Evolutionary conservation across 35 echinoderm and acorn worm genomes (phyloP), one percentile per base, ranked within the genome.

Genomic region (Diadema setosum): DNA sequence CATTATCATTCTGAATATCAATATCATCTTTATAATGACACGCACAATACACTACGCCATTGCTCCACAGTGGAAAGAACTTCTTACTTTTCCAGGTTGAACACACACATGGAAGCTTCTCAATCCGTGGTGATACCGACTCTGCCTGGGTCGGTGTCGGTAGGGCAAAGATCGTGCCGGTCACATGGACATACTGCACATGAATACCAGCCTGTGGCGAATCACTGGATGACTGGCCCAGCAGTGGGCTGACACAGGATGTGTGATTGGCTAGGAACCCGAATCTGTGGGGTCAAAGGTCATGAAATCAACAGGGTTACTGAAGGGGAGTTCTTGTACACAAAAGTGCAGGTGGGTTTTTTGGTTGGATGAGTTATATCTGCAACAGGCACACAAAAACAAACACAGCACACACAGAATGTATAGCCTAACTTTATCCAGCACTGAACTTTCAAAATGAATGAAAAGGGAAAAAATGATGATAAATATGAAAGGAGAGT

Each of bases 261-360:
- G 94, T 92, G 34, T 85, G 63, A 39, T 91, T 82, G 29, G 34
- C 64, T 11, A 97, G 75, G 73, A 97, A 97, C 60, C 94, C 94
- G 87, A 93, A 97, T 44, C 94, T 97, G 52, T 4, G 20, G 40
- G n/a, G 73, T n/a, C n/a, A n/a, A n/a, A n/a, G n/a, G n/a, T n/a
- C n/a, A n/a, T n/a, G n/a, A n/a, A n/a, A n/a, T n/a, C n/a, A n/a
- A n/a, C n/a, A n/a, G n/a, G n/a, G n/a, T n/a, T n/a, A n/a, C n/a
- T n/a, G n/a, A n/a, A n/a, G n/a, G n/a, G n/a, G n/a, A n/a, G n/a
- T n/a, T n/a, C n/a, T n/a, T n/a, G n/a, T n/a, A n/a, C n/a, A n/a
- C n/a, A n/a, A n/a, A n/a, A n/a, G n/a, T n/a, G n/a, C n/a, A n/a
- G n/a, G n/a, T n/a, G n/a, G n/a, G n/a, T n/a, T n/a, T n/a, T n/a